Evolutionary conservation across 2,113 vertebrate species (phyloP).

Genomic region (Baryphthengus martii): DNA sequence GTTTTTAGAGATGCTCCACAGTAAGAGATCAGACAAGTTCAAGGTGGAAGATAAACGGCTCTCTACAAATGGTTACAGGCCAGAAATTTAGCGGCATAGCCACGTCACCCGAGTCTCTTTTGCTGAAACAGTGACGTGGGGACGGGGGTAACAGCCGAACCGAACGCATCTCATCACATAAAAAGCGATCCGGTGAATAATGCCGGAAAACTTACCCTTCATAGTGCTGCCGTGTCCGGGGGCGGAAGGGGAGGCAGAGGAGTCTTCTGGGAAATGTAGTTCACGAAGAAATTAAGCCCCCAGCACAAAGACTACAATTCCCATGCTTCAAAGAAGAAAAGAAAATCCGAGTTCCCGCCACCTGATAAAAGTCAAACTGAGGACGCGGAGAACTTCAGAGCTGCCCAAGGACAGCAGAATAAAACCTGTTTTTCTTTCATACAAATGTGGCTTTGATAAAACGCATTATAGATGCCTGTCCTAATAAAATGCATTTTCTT

Average conservation of each 20-base stretch:
- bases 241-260: rapidly evolving
- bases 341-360: rapidly evolving
- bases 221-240: background rate
- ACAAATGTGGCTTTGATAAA: background rate
- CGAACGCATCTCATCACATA: rapidly evolving
- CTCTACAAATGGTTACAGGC: background rate
- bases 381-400: rapidly evolving
- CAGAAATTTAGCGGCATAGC: background rate
- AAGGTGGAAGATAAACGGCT: background rate
- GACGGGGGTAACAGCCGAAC: no score
- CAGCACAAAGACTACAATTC: slow-evolving; percentile 48
- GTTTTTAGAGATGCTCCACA: background rate
- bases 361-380: rapidly evolving
- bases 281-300: rapidly evolving
- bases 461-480: background rate
- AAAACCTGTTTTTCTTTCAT: background rate
- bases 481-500: background rate
- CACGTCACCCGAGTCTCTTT: rapidly evolving
- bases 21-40: background rate
- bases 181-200: rapidly evolving
- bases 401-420: background rate
- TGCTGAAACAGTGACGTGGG: background rate
- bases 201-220: background rate
- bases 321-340: background rate
- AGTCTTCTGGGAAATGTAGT: slow-evolving; percentile 32